Percentiles rank a stretch among this genome's conserved stretches.
These are phyloP conservation scores for Tridacna crocea DNA, from an alignment of 2,888 invertebrate species.

Conservation along the genomic window DNA sequence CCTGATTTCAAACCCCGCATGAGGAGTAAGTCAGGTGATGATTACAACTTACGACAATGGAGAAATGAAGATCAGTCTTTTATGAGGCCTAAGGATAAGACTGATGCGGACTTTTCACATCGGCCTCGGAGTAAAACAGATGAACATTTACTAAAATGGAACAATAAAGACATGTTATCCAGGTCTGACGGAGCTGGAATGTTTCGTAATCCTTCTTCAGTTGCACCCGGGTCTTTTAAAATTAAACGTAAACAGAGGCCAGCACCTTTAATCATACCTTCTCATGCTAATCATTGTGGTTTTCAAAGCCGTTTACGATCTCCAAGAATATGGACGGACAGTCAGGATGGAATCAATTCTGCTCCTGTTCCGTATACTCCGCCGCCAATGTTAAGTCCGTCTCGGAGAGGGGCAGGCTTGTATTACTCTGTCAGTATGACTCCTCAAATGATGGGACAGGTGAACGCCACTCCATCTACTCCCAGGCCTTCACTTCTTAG, in stretches of 20 bases:
- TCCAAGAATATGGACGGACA: slow-evolving; percentile 81
- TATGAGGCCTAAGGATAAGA: slow-evolving; percentile 74
- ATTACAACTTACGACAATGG: slow-evolving; percentile 72
- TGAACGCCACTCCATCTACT: slow-evolving; percentile 69
- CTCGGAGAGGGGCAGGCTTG: slow-evolving; percentile 94
- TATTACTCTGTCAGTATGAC: slow-evolving; percentile 86
- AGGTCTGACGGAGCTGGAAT: slow-evolving; percentile 89
- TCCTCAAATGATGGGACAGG: slow-evolving; percentile 76
- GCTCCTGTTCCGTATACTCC: slow-evolving; percentile 92
- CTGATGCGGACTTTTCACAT: slow-evolving; percentile 69
- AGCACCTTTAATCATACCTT: slow-evolving; percentile 84
- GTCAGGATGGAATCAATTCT: slow-evolving; percentile 70
- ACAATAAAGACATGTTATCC: slow-evolving; percentile 69
- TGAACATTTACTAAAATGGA: slow-evolving; percentile 65
- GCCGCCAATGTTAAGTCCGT: slow-evolving; percentile 96
- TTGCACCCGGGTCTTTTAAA: slow-evolving; percentile 83
- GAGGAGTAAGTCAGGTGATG: slow-evolving; percentile 78
- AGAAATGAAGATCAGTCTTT: slow-evolving; percentile 76
- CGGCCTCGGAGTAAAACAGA: slow-evolving; percentile 69
- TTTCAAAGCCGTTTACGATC: slow-evolving; percentile 86
- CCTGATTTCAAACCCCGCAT: slow-evolving; percentile 62
- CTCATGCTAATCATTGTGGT: slow-evolving; percentile 83
- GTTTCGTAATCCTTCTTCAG: slow-evolving; percentile 91
- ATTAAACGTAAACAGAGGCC: slow-evolving; percentile 83
- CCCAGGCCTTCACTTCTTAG: slow-evolving; percentile 67